Conservation (phyloP, 2,888 invertebrate species). For the Archips xylosteana region DNA sequence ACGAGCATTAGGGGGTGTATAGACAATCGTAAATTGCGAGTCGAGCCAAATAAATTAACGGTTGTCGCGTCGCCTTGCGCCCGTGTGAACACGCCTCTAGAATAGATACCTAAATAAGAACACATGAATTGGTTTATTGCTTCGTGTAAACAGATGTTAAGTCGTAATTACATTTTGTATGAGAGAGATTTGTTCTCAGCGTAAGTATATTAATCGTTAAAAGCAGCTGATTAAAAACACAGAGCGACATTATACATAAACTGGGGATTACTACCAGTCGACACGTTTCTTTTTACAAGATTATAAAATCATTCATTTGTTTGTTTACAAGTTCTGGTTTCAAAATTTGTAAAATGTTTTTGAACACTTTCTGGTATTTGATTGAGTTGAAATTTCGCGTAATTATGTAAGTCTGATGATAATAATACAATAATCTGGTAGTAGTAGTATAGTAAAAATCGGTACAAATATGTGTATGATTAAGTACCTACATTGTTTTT, state of each 20-base stretch:
- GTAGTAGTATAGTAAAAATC: no score
- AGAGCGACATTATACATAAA: not conserved
- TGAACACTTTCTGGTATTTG: no score
- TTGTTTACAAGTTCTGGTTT: no score
- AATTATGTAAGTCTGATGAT: no score
- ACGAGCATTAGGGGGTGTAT: conserved; percentile 44
- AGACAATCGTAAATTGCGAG: conserved; percentile 58
- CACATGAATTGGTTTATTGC: conserved; percentile 34
- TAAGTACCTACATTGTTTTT: no score
- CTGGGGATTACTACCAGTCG: not conserved
- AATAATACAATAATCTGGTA: no score
- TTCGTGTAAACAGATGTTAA: conserved; percentile 36
- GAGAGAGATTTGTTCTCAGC: conserved; percentile 16
- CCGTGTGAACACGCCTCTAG: conserved; percentile 46
- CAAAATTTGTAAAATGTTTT: no score
- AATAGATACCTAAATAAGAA: conserved; percentile 31
- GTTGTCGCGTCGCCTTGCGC: conserved; percentile 54
- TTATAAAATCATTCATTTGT: no score
- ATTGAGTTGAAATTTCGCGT: no score
- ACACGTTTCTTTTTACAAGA: no score
- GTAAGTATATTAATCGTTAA: not conserved
- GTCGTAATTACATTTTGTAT: conserved; percentile 31
- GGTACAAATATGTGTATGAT: no score
- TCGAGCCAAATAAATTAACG: conserved; percentile 62
- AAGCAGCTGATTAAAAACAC: conserved; percentile 2